Evolutionary conservation across 2,888 invertebrate genomes (phyloP), one percentile per base, ranked within the genome.

Genomic region (Pimpla rufipes): DNA sequence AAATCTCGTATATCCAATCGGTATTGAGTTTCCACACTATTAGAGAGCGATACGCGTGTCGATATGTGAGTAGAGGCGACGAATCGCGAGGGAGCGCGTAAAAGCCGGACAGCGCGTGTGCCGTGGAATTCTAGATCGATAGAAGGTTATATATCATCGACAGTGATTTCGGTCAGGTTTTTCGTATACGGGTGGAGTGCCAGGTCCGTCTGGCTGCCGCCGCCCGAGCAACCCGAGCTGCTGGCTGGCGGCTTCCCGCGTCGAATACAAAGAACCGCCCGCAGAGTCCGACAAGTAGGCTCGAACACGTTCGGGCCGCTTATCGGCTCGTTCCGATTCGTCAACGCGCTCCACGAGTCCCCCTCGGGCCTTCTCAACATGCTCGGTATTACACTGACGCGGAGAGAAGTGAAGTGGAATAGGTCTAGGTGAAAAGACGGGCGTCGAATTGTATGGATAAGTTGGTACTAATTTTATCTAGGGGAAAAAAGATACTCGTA

Each of bases 191-290:
- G 66, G 37, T 23, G 6, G 67, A n/a, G n/a, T n/a, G n/a, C n/a
- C n/a, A n/a, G n/a, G n/a, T n/a, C n/a, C n/a, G n/a, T n/a, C n/a
- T n/a, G n/a, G n/a, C n/a, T n/a, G n/a, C n/a, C n/a, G n/a, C n/a
- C n/a, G n/a, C n/a, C n/a, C n/a, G n/a, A n/a, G n/a, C n/a, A n/a
- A n/a, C n/a, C n/a, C n/a, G n/a, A 4, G 35, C 35, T n/a, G 21
- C 13, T 16, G 68, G 45, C 7, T 35, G 78, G 71, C 83, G 79
- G 83, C 76, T 71, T 76, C 76, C 79, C 76, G 52, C 50, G 40
- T 68, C 79, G 76, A 62, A 40, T 68, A 76, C 76, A 83, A 83
- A 83, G 76, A 79, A 77, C 79, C 79, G 68, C 79, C 83, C 79
- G 83, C 76, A 50, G 83, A 73, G 83, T 62, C 59, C 10, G 55